phyloP scores from a whole-genome alignment of 2,113 vertebrate genomes.

The Trichomycterus rosablanca region DNA sequence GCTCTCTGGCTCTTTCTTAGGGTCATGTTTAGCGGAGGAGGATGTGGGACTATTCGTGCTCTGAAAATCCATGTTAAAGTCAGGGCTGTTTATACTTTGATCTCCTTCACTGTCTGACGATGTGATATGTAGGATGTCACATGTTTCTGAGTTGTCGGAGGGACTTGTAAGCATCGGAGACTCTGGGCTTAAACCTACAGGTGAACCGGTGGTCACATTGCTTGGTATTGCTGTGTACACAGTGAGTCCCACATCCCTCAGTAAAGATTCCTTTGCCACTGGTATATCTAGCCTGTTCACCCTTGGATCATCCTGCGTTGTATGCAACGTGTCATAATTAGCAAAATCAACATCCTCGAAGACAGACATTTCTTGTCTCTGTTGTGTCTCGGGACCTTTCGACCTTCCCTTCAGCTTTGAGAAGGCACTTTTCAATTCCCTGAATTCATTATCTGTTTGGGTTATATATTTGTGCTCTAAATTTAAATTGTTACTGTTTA shows the following conservation, averaged over 20 bases:
- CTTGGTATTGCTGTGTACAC: conserved; percentile 59
- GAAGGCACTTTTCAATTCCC: conserved; percentile 33
- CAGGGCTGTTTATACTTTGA: conserved; percentile 33
- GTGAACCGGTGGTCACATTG: conserved; percentile 36
- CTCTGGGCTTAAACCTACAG: conserved; percentile 40
- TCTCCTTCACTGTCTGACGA: conserved; percentile 53
- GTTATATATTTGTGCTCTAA: conserved; percentile 39
- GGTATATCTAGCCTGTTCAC: conserved; percentile 64
- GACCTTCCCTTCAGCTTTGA: conserved; percentile 39
- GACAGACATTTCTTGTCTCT: conserved; percentile 38
- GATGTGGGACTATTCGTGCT: conserved; percentile 27
- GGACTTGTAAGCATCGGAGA: conserved; percentile 57
- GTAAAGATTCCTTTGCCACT: conserved; percentile 66
- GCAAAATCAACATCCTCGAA: conserved; percentile 36
- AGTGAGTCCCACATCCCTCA: conserved; percentile 66
- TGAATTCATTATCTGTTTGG: conserved; percentile 45
- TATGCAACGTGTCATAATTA: conserved; percentile 31
- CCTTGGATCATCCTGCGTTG: conserved; percentile 34
- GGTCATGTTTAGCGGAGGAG: conserved; percentile 9
- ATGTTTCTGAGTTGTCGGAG: conserved; percentile 50
- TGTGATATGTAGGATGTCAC: conserved; percentile 46
- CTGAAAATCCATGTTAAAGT: conserved; percentile 32
- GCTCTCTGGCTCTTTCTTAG: conserved; percentile 13
- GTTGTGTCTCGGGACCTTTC: conserved; percentile 37
- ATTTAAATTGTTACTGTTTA: conserved; percentile 44